Evolutionary conservation across 1,140 invertebrate genomes (phyloP).

Genomic region (Brachionus koreanus): DNA sequence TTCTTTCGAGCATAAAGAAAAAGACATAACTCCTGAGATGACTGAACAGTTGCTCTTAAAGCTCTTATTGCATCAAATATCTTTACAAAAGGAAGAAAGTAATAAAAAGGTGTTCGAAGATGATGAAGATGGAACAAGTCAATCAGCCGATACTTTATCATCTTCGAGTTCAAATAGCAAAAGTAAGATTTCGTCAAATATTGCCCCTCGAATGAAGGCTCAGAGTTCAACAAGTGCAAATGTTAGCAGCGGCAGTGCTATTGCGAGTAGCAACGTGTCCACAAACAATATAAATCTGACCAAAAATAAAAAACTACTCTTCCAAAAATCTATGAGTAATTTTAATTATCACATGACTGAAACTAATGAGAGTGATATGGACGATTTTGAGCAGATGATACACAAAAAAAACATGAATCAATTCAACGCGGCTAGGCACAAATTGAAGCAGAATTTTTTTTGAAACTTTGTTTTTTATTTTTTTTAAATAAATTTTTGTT

Average conservation of each 20-base stretch:
- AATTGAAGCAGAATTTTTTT: slow-evolving; percentile 14
- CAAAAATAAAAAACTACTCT: slow-evolving; percentile 10
- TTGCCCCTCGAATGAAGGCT: neutral
- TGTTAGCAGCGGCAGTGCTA: neutral
- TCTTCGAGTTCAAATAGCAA: slow-evolving; percentile 27
- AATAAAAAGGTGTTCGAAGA: neutral
- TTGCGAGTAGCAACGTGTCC: neutral
- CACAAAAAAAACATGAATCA: slow-evolving; percentile 27
- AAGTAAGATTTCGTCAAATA: neutral
- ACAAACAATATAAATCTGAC: neutral
- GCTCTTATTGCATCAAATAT: slow-evolving; percentile 31
- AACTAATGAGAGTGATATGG: neutral
- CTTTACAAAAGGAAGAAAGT: slow-evolving; percentile 2
- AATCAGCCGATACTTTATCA: neutral
- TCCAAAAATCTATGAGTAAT: slow-evolving; percentile 23
- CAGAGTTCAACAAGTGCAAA: neutral
- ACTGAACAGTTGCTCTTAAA: slow-evolving; percentile 37
- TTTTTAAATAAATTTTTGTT: neutral
- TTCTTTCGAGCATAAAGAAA: neutral
- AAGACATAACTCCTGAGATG: neutral
- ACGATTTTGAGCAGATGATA: neutral
- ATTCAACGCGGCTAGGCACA: slow-evolving; percentile 4
- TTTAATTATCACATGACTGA: neutral
- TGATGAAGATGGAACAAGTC: slow-evolving; percentile 11
- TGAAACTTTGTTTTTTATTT: neutral